Percentiles rank a stretch among this genome's conserved stretches.
Evolutionary conservation across 2,113 vertebrate species (phyloP).

Genomic region (Nesogale talazaci): DNA sequence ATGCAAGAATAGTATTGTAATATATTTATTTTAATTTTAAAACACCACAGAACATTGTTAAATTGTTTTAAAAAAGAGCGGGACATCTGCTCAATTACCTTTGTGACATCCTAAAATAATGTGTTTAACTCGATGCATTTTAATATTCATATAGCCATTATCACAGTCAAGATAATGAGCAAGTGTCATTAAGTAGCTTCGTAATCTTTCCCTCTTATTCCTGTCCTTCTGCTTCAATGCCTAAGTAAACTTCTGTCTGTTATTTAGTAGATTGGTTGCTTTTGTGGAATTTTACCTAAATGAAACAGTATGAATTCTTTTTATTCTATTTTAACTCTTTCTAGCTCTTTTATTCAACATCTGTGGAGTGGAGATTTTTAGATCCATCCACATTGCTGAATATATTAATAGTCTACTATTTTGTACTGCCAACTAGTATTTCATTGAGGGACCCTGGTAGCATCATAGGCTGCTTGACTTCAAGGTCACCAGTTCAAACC

Average conservation of each 20-base stretch:
- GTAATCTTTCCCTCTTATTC: background rate
- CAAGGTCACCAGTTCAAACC: too few species aligned
- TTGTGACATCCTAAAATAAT: background rate
- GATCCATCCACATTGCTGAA: background rate
- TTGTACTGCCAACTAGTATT: conserved; percentile 14
- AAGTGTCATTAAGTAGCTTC: background rate
- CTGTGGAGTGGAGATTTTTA: background rate
- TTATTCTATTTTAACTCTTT: background rate
- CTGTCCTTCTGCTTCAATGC: background rate
- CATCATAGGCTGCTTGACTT: too few species aligned
- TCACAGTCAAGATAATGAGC: conserved; percentile 12
- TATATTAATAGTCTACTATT: background rate
- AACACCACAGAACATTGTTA: too few species aligned
- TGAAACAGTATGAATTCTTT: background rate
- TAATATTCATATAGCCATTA: background rate
- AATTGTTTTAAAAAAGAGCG: too few species aligned
- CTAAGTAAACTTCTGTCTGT: background rate
- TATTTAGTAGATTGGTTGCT: background rate
- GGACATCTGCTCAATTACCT: too few species aligned
- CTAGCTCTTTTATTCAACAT: conserved; percentile 5
- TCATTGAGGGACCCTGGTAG: background rate
- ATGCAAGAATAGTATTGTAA: too few species aligned
- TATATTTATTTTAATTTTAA: too few species aligned
- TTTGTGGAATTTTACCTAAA: background rate
- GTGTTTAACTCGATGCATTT: too few species aligned